Percentiles rank a stretch among this genome's conserved stretches.
Evolutionary conservation across 30 jellyfish, hydroid and myxozoan genomes (phyloP).

Genomic region (Catostylus mosaicus): DNA sequence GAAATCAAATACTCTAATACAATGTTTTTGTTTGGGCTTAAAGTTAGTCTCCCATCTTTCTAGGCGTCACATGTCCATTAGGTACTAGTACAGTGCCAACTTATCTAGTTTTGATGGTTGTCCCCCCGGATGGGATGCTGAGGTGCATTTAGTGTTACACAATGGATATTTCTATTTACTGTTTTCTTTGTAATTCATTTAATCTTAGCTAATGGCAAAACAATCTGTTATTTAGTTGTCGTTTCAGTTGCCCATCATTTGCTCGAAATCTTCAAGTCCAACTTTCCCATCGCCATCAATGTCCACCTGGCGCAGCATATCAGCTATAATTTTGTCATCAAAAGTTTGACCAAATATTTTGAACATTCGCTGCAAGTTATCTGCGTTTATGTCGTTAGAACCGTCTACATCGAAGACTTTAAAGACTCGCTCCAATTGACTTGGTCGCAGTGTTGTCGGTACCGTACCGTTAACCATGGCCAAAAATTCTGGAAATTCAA

Average conservation of each 20-base stretch:
- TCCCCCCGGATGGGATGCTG: no score
- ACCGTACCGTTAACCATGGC: conserved; percentile 30
- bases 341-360: conserved; percentile 44
- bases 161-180: no score
- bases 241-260: conserved; percentile 24
- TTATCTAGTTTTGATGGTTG: no score
- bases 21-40: no score
- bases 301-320: conserved; percentile 46
- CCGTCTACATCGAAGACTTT: conserved; percentile 43
- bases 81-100: no score
- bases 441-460: conserved; percentile 2
- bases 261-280: conserved; percentile 19
- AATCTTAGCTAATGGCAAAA: no score
- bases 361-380: conserved; percentile 48
- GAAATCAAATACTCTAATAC: no score
- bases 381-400: conserved; percentile 49
- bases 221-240: no score
- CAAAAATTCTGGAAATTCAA: conserved; percentile 58
- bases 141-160: no score
- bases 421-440: conserved; percentile 33
- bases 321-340: conserved; percentile 18
- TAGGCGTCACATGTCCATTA: no score
- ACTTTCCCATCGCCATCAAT: conserved; percentile 57
- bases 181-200: no score
- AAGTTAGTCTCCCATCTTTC: no score